Percentiles rank a stretch among this genome's conserved stretches.
Evolutionary conservation across 2,888 invertebrate genomes (phyloP).

Genomic region (Linnaemya vulpina): DNA sequence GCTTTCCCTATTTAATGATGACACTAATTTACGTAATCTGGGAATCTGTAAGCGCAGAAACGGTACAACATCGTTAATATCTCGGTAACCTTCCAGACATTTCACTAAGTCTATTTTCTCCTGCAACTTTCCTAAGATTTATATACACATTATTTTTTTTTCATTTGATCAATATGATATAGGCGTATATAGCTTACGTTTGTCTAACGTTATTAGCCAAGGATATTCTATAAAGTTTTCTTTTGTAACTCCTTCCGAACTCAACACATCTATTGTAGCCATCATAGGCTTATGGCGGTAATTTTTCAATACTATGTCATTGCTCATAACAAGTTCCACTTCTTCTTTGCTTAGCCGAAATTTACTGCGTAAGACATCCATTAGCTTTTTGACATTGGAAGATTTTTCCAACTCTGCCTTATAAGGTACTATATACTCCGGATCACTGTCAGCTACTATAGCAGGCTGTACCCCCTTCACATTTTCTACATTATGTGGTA

Average conservation of each 20-base stretch:
- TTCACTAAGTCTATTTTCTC: constrained; percentile 83
- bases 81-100: constrained; percentile 80
- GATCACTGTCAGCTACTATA: constrained; percentile 73
- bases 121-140: constrained; percentile 76
- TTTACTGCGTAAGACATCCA: constrained; percentile 73
- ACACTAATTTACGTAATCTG: constrained; percentile 77
- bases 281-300: constrained; percentile 74
- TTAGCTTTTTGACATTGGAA: constrained; percentile 59
- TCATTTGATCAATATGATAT: background rate
- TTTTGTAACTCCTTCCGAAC: constrained; percentile 76
- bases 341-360: constrained; percentile 75
- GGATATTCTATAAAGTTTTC: constrained; percentile 79
- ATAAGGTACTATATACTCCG: constrained; percentile 78
- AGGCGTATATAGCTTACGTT: constrained; percentile 73
- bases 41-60: constrained; percentile 83
- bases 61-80: constrained; percentile 84
- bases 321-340: constrained; percentile 74
- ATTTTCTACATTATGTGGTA: constrained; percentile 24
- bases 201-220: constrained; percentile 79
- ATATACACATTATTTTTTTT: background rate
- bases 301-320: constrained; percentile 76
- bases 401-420: constrained; percentile 74
- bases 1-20: constrained; percentile 81
- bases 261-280: constrained; percentile 74
- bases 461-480: background rate